A percentile compares a stretch with the other conserved stretches of the same genome.
Evolutionary conservation across 2,888 invertebrate species (phyloP).

Genomic region (Thelaira solivaga): DNA sequence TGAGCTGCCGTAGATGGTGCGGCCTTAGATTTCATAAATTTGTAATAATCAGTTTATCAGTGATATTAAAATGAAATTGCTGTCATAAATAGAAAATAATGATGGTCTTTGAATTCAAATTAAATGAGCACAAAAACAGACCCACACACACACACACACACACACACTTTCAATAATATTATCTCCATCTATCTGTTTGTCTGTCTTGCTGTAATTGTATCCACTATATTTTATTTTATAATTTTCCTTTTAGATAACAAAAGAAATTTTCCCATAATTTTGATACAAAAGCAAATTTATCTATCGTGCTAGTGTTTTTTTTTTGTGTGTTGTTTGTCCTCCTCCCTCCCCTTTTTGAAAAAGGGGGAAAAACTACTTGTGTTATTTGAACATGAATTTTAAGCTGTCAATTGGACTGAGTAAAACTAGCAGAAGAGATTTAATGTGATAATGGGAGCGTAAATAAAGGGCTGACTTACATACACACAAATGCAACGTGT

Average conservation of each 20-base stretch:
- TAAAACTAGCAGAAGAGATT: slow-evolving; percentile 29
- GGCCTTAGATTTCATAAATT: not conserved
- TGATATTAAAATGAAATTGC: slow-evolving; percentile 42
- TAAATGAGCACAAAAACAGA: not conserved
- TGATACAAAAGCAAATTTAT: slow-evolving; percentile 49
- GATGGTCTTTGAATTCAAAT: slow-evolving; percentile 16
- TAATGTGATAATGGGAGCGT: slow-evolving; percentile 59
- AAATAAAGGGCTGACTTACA: slow-evolving; percentile 56
- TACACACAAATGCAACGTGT: not conserved
- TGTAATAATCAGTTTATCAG: not conserved
- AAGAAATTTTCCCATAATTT: slow-evolving; percentile 49
- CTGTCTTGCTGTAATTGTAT: slow-evolving; percentile 33
- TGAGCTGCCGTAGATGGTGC: not conserved
- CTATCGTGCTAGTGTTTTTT: no score
- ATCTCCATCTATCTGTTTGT: not conserved
- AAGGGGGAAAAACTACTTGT: not conserved
- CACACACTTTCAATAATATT: not conserved
- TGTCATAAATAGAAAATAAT: slow-evolving; percentile 43
- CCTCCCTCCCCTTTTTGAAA: not conserved
- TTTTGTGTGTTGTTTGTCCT: not conserved
- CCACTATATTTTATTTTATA: no score
- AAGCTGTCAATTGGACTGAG: slow-evolving; percentile 2
- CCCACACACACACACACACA: not conserved
- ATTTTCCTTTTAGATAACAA: slow-evolving; percentile 55
- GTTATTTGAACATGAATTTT: slow-evolving; percentile 23